Evolutionary conservation across 2,797 vertebrate species (phyloP), one percentile per base, ranked within the genome.

Genomic region (Petrocephalus sullivani): DNA sequence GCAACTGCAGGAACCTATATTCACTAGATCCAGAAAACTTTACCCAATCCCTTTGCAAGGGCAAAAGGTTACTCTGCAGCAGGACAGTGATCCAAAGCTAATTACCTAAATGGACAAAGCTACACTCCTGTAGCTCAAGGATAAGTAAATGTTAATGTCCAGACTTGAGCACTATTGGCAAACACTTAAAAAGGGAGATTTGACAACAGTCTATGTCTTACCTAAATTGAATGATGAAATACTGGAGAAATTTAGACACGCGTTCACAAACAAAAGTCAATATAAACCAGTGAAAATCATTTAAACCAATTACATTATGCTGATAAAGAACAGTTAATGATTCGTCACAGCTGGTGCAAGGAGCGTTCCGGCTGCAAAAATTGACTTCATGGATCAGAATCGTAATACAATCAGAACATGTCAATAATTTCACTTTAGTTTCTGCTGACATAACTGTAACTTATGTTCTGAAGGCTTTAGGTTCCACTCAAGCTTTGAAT

Each of bases 371-470:
- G 5, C 41, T 78, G 37, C 16, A 78, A 49, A 78, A 46, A 19
- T 49, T 78, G 75, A 83, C 81, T 54, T 54, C 19, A 54, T 54
- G 9, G 81, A 83, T n/a, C n/a, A 83, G n/a, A 51, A 83, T 83
- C 51, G 10, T 23, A 51, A 54, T 54, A 53, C n/a, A 54, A 83
- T 28, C 49, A 83, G 46, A 51, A 23, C 81, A 83, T 23, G 81
- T 83, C 46, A 23, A 51, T 51, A 54, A 51, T 83, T 83, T 83
- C 21, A 83, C 81, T 54, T 51, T 54, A 83, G 21, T 54, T 83
- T 83, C 81, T 83, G 81, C 81, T 83, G 81, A 83, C 81, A 83
- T 53, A 23, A 54, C 81, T 83, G 49, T 83, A 83, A 83, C 41
- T 83, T 54, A 49, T 78, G 75, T 78, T 78, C 46, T 46, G 75